Evolutionary conservation across 2,113 vertebrate genomes (phyloP).

Genomic region (Synodontis membranacea): DNA sequence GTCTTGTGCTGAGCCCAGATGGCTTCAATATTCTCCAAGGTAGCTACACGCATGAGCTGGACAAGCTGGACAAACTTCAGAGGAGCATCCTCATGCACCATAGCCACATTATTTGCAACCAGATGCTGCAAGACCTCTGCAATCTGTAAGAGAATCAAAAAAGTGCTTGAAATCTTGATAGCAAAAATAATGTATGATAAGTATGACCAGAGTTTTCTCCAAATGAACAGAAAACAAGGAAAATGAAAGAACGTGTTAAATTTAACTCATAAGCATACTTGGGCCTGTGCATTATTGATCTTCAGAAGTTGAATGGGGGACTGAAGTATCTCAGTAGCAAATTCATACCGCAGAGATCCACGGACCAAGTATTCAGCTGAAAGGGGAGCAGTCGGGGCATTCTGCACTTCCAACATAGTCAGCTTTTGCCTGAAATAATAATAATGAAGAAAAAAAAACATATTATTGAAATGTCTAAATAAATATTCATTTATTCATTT

Average conservation of each 20-base stretch:
- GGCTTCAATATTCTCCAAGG: conserved; percentile 58
- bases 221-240: not conserved
- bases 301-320: conserved; percentile 74
- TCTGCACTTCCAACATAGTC: conserved; percentile 67
- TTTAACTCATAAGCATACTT: conserved; percentile 62
- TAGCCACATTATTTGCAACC: conserved; percentile 65
- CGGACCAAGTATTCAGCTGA: conserved; percentile 58
- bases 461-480: not conserved
- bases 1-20: conserved; percentile 65
- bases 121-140: conserved; percentile 71
- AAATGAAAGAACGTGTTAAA: not conserved
- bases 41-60: conserved; percentile 70
- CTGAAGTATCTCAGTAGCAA: conserved; percentile 69
- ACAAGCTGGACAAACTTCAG: conserved; percentile 75
- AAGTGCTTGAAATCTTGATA: not conserved
- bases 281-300: conserved; percentile 62
- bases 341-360: conserved; percentile 71
- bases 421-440: conserved; percentile 74
- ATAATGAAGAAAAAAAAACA: too few relatives aligned
- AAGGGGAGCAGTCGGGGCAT: conserved; percentile 12
- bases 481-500: too few relatives aligned
- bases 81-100: conserved; percentile 73
- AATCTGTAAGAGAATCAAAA: conserved; percentile 67
- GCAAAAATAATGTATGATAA: not conserved
- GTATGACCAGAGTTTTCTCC: not conserved